Base-by-base conservation (phyloP, 2,888 invertebrate genomes). In the Drosophila colorata region DNA sequence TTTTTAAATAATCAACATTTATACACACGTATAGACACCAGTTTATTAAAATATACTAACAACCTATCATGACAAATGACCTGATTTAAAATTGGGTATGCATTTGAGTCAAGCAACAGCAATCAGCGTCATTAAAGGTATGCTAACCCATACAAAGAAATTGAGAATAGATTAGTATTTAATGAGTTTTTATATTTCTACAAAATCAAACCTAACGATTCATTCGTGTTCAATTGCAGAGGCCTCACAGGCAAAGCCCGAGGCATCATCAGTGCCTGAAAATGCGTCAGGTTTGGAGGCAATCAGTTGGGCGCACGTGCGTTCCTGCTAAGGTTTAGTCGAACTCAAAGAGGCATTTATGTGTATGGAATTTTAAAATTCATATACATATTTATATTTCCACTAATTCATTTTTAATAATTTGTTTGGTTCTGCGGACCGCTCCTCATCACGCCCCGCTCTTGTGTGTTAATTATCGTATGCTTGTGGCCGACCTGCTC, bases 391-490 rank as follows among this genome's bases (percentile, higher is more conserved):
- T 85, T 84, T 78, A 78, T 81, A 79, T 78, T 86, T 84, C 80
- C 79, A 89, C 91, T 90, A 91, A 91, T 90, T 87, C 87, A 77
- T 90, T 90, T 90, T 91, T 90, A 90, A 91, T 91, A 89, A 90
- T 90, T 89, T 87, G 85, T 88, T 90, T 81, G 76, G 80, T 74
- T 81, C 80, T 65, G 69, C 56, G 48, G 71, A 68, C 76, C 71
- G 87, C 66, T 86, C 80, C 78, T 67, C 89, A 88, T 73, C 88
- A 82, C 89, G 88, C 89, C 82, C 85, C 78, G 78, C 72, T 69
- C 81, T 76, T 77, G 78, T 87, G 84, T 80, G 81, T 81, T 88
- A 88, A 81, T 81, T 84, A 85, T 79, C 80, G 77, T 71, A 66
- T 69, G 70, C 66, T 43, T 44, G 6, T 13, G 28, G 9, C 35